These are phyloP conservation scores for Trachelus iudaicus DNA, from an alignment of 2,888 invertebrate genomes.

Conservation along the genomic window DNA sequence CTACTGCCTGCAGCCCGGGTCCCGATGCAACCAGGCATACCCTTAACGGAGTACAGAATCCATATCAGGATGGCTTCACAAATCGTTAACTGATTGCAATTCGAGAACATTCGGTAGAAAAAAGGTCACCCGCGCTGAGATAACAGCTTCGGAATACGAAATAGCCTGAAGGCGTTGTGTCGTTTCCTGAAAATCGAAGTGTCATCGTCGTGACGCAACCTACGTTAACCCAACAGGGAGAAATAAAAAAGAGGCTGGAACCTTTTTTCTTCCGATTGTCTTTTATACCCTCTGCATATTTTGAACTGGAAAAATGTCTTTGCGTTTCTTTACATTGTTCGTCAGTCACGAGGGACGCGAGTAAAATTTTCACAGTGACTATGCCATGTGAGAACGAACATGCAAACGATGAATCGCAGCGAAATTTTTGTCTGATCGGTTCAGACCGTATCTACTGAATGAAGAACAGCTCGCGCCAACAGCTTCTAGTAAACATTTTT, in stretches of 20 bases:
- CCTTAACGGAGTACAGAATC: neutral
- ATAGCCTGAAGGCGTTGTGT: neutral
- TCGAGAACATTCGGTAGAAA: neutral
- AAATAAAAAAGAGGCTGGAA: neutral
- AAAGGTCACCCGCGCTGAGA: neutral
- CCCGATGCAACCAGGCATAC: neutral
- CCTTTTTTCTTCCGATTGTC: neutral
- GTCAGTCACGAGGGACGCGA: neutral
- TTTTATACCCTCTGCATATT: neutral
- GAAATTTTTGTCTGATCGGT: neutral
- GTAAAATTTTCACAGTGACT: neutral
- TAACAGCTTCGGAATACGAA: neutral
- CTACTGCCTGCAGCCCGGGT: neutral
- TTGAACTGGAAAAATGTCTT: neutral
- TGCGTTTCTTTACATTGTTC: neutral
- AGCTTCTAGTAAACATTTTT: neutral
- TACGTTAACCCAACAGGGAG: neutral
- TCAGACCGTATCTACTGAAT: neutral
- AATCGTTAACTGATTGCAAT: neutral
- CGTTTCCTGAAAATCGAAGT: neutral
- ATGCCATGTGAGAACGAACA: neutral
- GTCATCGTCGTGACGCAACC: neutral
- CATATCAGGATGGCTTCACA: neutral
- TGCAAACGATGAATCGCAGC: neutral
- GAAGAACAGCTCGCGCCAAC: neutral